Evolutionary conservation across 2,797 vertebrate species (phyloP), one percentile per base, ranked within the genome.

Genomic region (Leucoraja ocellata): DNA sequence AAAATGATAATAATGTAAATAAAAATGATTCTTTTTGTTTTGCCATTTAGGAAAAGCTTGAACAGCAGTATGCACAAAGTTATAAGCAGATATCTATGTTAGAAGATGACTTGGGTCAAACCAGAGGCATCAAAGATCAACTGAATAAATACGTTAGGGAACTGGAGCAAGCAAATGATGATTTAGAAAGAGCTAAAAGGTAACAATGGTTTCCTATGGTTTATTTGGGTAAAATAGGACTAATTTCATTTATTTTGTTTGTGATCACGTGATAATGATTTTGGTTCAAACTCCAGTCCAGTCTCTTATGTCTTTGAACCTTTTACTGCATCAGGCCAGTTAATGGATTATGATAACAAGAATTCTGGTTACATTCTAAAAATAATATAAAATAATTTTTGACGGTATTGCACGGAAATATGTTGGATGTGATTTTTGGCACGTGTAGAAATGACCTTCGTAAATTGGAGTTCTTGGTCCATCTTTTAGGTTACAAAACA

Each of bases 161-260:
- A 95, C 96, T 99, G 93, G 99, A 99, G 94, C 99, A 99, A 96
- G 98, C 98, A 95, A 99, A 99, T 1, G 99, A 99, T 0, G 99
- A 99, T 97, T 96, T 99, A 95, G 99, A 99, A 95, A 97, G 99
- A 94, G 98, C 98, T 16, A 99, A 99, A 94, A 98, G 99, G 99
- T 99, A 95, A 96, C 93, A 74, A 46, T 92, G 6, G 4, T 74
- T 74, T 28, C 21, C 23, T 91, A 46, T n/a, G 14, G 58, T 1
- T n/a, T 63, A n/a, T n/a, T 63, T 63, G 21, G 61, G 8, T 1
- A 14, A 13, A 88, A 65, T 2, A 1, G n/a, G 18, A 61, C 18
- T 32, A 0, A 32, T 88, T 86, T 86, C 1, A 3, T 78, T 78
- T 36, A 8, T 88, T 65, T 84, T 65, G 21, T 88, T 63, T 54